Evolutionary conservation across 2,797 vertebrate species (phyloP).

Genomic region (Buphagus erythrorhynchus): DNA sequence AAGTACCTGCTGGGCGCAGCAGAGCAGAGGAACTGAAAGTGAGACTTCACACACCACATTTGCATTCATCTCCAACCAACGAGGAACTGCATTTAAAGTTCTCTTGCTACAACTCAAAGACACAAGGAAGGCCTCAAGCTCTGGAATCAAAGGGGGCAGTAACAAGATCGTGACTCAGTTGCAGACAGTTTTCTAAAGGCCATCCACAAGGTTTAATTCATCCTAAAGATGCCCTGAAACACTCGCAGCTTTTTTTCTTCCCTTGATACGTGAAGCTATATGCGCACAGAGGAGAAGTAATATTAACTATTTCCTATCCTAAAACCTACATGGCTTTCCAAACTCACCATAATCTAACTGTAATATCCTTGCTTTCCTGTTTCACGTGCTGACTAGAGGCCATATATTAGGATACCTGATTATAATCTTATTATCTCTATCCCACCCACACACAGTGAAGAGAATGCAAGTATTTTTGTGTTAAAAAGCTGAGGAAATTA

Average conservation of each 20-base stretch:
- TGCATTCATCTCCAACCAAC: background rate
- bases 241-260: background rate
- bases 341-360: background rate
- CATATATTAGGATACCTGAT: background rate
- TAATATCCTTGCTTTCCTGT: background rate
- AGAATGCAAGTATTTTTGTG: background rate
- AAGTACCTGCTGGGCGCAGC: background rate
- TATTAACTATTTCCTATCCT: background rate
- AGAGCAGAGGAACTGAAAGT: slow-evolving; percentile 3
- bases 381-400: background rate
- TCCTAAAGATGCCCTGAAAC: background rate
- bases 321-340: background rate
- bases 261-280: background rate
- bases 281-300: rapidly evolving
- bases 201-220: background rate
- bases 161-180: background rate
- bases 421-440: background rate
- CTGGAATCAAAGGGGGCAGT: background rate
- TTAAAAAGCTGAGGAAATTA: background rate
- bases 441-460: background rate
- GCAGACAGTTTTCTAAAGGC: background rate
- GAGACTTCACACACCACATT: background rate
- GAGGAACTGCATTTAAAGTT: background rate
- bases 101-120: background rate
- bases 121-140: background rate